Conservation (phyloP, 2,888 invertebrate species). For the Eulithis testata region DNA sequence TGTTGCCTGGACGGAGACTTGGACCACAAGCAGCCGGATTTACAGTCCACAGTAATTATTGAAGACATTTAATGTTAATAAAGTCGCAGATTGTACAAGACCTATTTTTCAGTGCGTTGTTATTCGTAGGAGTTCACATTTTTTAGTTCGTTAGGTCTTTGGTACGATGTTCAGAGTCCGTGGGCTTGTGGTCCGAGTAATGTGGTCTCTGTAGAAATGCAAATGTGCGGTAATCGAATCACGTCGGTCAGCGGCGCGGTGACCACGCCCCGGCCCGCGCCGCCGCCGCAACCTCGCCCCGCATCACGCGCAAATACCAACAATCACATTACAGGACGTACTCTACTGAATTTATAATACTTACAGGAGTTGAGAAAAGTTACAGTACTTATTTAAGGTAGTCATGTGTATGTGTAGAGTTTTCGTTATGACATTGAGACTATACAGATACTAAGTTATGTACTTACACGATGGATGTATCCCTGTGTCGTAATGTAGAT, state of each 20-base stretch:
- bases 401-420: too few relatives aligned
- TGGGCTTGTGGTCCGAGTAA: slow-evolving; percentile 15
- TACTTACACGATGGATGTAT: too few relatives aligned
- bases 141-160: too few relatives aligned
- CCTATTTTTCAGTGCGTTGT: too few relatives aligned
- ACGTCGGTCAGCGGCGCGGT: slow-evolving; percentile 5
- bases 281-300: background rate
- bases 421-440: too few relatives aligned
- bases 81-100: too few relatives aligned
- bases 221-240: slow-evolving; percentile 28
- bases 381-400: background rate
- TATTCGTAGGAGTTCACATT: background rate
- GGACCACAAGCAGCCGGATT: slow-evolving; percentile 14
- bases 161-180: background rate
- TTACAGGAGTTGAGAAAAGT: background rate
- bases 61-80: too few relatives aligned
- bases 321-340: slow-evolving; percentile 20
- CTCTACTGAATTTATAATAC: slow-evolving; percentile 8
- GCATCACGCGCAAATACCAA: slow-evolving; percentile 3
- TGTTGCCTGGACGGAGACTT: background rate
- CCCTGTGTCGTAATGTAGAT: too few relatives aligned
- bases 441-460: too few relatives aligned
- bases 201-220: slow-evolving; percentile 25
- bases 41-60: background rate
- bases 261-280: background rate